phyloP scores from a whole-genome alignment of 2,797 vertebrate genomes.

The Coranthus polyacanthus region DNA sequence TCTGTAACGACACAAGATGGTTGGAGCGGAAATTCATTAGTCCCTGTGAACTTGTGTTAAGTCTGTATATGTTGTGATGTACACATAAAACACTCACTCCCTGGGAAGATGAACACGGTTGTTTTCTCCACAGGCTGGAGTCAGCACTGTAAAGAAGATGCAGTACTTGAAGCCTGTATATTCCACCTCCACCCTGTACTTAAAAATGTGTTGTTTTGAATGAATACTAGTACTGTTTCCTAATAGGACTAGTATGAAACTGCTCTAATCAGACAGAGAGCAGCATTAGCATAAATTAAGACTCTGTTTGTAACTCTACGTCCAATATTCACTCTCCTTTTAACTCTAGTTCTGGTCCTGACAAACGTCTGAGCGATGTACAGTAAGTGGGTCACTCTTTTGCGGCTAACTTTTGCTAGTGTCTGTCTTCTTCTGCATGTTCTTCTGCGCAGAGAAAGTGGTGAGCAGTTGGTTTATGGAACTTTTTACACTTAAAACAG shows the following conservation, averaged over 20 bases:
- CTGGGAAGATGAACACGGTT: constrained; percentile 19
- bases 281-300: too few relatives aligned
- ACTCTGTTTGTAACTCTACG: too few relatives aligned
- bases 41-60: constrained; percentile 47
- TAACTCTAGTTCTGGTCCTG: too few relatives aligned
- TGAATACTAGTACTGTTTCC: too few relatives aligned
- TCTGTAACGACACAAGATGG: constrained; percentile 52
- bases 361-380: too few relatives aligned
- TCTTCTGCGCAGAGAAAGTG: not conserved
- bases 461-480: constrained; percentile 9
- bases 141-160: constrained; percentile 1
- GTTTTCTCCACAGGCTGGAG: constrained; percentile 29
- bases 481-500: constrained; percentile 8
- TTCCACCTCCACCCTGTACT: not conserved
- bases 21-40: constrained; percentile 68
- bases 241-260: too few relatives aligned
- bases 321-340: too few relatives aligned
- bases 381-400: not conserved
- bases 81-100: constrained; percentile 39
- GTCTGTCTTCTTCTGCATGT: not conserved
- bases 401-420: not conserved
- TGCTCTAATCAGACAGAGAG: too few relatives aligned
- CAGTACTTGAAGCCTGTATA: constrained; percentile 12
- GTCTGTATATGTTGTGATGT: constrained; percentile 47
- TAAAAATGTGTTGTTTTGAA: too few relatives aligned